Percentiles rank a stretch among this genome's conserved stretches.
These are phyloP conservation scores for Glandiceps talaboti DNA, from an alignment of 53 echinoderm and acorn worm genomes.

Conservation along the genomic window DNA sequence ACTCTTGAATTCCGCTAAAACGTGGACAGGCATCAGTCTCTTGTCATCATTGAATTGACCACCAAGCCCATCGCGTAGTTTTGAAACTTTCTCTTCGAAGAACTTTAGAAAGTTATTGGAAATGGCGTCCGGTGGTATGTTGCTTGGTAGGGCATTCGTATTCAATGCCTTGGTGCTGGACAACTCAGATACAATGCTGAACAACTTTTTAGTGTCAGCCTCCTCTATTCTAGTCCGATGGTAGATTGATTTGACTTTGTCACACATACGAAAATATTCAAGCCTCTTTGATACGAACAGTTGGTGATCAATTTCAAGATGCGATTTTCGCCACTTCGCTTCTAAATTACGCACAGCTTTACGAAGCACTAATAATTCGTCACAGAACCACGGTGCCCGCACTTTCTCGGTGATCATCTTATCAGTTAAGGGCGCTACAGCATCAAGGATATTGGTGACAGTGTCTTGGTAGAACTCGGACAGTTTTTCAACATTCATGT, in stretches of 20 bases:
- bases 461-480: background rate
- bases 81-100: no score
- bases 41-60: no score
- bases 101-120: no score
- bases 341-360: background rate
- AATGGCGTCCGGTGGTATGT: background rate
- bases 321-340: background rate
- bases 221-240: background rate
- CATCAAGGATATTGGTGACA: background rate
- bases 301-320: background rate
- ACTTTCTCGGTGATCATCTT: background rate
- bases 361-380: background rate
- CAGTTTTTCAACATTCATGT: background rate
- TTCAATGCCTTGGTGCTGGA: background rate
- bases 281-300: background rate
- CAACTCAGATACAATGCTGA: background rate
- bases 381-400: background rate
- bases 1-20: background rate
- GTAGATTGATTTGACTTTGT: background rate
- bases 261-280: background rate
- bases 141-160: background rate
- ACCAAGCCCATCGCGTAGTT: no score
- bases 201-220: background rate
- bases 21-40: no score
- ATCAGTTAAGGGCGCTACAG: background rate